Base-by-base conservation (phyloP, 2,888 invertebrate species). In the Bursaphelenchus okinawaensis region DNA sequence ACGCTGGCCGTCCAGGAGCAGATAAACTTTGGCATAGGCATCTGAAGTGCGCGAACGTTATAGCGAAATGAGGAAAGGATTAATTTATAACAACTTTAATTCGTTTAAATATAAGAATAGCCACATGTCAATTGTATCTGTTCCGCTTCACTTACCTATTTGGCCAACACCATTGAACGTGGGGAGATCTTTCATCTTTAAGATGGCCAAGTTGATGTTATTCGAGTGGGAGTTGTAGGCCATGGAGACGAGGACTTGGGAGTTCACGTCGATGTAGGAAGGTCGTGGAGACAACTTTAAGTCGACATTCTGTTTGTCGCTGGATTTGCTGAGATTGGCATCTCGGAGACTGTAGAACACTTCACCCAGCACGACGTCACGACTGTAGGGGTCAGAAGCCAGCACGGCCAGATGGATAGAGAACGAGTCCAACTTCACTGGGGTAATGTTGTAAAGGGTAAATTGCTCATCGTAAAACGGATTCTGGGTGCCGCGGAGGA, bases 401-500 rank as follows among this genome's bases (percentile, higher is more conserved):
- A 91, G 74, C 19, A 77, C 64, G 27, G 73, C 66, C 58, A 68
- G 28, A 52, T 68, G 73, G 19, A 71, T 57, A 26, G 68, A 52
- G 57, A 63, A 73, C 28, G 62, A 31, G n/a, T 26, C 55, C 28
- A 20, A 77, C 93, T 93, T 78, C 31, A 77, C 79, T 27, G 68
- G 69, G 27, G 68, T 71, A 55, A 82, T 72, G 63, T 95, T 95
- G 83, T 94, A 98, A 87, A 98, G 96, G 0, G 95, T 96, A 84
- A 98, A 98, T 84, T 95, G 95, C 85, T 98, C 98, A 82, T 98
- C 95, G 85, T 95, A 98, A 1, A 92, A 90, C 0, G 98, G 98
- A 85, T 92, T 92, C 62, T 91, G 88, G 55, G 96, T 95, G 84
- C 95, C 94, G 73, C 95, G 89, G 55, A 71, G 55, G 55, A 68